Percentiles rank a stretch among this genome's conserved stretches.
Conservation (phyloP, 2,797 vertebrate genomes). For the Parauchenoglanis ngamensis region DNA sequence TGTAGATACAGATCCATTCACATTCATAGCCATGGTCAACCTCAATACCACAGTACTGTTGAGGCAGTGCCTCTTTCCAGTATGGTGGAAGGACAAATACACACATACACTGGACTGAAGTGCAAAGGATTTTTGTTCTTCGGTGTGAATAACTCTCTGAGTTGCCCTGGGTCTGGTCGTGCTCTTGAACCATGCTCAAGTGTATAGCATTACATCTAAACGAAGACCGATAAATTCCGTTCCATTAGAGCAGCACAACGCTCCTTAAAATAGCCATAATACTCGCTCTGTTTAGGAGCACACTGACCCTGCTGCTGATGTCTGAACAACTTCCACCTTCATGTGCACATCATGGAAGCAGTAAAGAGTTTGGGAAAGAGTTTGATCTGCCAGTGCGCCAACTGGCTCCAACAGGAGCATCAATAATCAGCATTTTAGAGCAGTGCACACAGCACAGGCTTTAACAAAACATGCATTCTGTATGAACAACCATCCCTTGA, state of each 20-base stretch:
- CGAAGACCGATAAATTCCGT: constrained; percentile 61
- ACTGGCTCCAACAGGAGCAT: constrained; percentile 1
- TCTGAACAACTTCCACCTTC: constrained; percentile 55
- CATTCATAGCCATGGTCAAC: constrained; percentile 34
- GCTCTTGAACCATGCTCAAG: constrained; percentile 55
- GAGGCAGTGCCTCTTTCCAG: constrained; percentile 67
- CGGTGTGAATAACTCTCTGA: constrained; percentile 35
- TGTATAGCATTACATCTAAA: constrained; percentile 57
- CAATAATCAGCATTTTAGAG: constrained; percentile 12
- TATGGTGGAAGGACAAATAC: constrained; percentile 62
- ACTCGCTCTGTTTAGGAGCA: constrained; percentile 58
- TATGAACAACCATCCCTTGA: constrained; percentile 26
- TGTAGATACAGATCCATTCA: constrained; percentile 5
- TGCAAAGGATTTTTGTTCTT: constrained; percentile 47
- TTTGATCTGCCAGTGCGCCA: not conserved
- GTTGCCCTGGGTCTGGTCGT: constrained; percentile 48
- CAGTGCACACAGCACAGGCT: not conserved
- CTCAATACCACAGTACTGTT: constrained; percentile 23
- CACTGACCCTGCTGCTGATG: constrained; percentile 58
- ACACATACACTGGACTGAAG: constrained; percentile 44
- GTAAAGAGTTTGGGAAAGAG: constrained; percentile 30
- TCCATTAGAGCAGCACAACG: constrained; percentile 63
- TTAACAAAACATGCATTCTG: constrained; percentile 28
- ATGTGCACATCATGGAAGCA: constrained; percentile 32
- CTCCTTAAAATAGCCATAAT: constrained; percentile 61